Conservation (phyloP, 2,797 vertebrate genomes). For the Todus mexicanus region DNA sequence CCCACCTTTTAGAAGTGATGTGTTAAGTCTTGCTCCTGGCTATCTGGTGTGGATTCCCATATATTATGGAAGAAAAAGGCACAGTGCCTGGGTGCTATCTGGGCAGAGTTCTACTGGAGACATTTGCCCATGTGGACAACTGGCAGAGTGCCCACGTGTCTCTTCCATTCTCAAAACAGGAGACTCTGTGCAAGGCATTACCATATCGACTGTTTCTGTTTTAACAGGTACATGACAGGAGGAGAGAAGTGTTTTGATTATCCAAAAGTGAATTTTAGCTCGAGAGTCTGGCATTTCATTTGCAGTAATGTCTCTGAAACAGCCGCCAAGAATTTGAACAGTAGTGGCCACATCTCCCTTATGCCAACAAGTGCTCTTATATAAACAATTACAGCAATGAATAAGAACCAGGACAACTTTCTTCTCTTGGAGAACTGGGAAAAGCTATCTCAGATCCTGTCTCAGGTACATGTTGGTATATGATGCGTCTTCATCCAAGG, state of each 20-base stretch:
- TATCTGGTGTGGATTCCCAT: neutral
- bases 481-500: neutral
- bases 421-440: neutral
- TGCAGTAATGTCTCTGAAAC: neutral
- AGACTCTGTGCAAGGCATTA: neutral
- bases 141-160: rapidly evolving
- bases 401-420: neutral
- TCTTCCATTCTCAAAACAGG: neutral
- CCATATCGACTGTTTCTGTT: neutral
- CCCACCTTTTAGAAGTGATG: neutral
- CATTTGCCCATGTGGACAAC: neutral
- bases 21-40: neutral
- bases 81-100: neutral
- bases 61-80: neutral
- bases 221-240: neutral
- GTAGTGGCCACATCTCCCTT: neutral
- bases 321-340: neutral
- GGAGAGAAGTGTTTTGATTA: neutral
- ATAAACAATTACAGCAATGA: neutral
- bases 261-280: neutral
- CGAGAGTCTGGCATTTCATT: neutral
- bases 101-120: neutral
- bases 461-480: neutral
- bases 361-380: neutral
- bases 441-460: neutral